Evolutionary conservation across 2,113 vertebrate species (phyloP), one percentile per base, ranked within the genome.

Genomic region (Cinclus cinclus): DNA sequence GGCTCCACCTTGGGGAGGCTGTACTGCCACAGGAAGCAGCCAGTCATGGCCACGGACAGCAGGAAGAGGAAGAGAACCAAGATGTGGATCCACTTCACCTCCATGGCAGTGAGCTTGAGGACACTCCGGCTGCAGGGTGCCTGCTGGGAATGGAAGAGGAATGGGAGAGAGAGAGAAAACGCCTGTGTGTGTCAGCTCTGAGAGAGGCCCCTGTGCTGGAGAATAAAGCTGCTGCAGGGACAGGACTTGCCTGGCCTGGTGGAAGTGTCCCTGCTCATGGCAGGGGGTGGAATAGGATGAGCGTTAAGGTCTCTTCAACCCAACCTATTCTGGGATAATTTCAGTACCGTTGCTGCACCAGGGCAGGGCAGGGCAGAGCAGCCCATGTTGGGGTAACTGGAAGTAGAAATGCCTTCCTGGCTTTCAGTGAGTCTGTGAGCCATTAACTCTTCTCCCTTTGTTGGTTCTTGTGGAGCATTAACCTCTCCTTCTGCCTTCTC

Each of bases 1-100:
- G 89, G 37, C n/a, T 96, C 92, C 92, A 92, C 28, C 90, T 98
- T 98, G 93, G 98, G 98, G 10, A 98, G 97, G 50, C 97, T 96
- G 90, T 98, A 98, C 89, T 99, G 98, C 98, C 98, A 99, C 42
- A 99, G 96, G 87, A 99, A 99, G 95, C 98, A 99, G 84, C 97
- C 96, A 0, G 98, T 99, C 99, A 99, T 99, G 63, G 98, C 96
- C 65, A 98, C 64, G 0, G 98, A 99, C 6, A 99, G 85, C 83
- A 99, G 89, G 62, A 99, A 97, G 89, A 99, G 98, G 97, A 99
- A 96, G 8, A 98, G 33, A 18, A 98, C 97, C n/a, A 97, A 95
- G 13, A 97, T 41, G 1, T 97, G 97, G 47, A 98, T 96, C 98
- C 98, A 98, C 80, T 98, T 99, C 95, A 98, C 92, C 94, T 98